These are phyloP conservation scores for Epinephelus coioides DNA, from an alignment of 2,797 vertebrate genomes.

Conservation along the genomic window DNA sequence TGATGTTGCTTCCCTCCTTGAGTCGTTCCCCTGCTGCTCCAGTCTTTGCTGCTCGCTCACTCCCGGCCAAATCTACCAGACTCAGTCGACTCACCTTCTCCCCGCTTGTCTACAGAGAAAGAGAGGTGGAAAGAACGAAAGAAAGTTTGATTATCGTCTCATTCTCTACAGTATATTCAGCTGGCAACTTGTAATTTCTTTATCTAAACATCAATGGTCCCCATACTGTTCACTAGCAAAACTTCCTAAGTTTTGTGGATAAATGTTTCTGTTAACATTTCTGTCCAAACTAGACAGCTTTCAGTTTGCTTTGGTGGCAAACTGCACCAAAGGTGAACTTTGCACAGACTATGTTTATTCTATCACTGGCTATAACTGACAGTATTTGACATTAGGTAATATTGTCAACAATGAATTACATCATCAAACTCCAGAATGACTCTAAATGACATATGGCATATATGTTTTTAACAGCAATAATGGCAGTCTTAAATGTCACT, in stretches of 20 bases:
- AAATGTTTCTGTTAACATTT: background rate
- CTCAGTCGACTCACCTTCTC: conserved; percentile 98
- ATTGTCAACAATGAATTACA: background rate
- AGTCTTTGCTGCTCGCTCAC: conserved; percentile 96
- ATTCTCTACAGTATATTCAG: background rate
- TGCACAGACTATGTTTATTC: background rate
- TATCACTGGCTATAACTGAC: background rate
- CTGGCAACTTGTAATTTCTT: background rate
- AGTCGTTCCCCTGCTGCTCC: conserved; percentile 96
- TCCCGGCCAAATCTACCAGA: conserved; percentile 96
- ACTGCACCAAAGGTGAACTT: background rate
- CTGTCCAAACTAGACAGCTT: background rate
- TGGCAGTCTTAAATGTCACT: background rate
- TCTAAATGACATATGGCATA: background rate
- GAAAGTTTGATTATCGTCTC: background rate
- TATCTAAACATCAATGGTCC: background rate
- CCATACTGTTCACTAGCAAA: too few relatives aligned
- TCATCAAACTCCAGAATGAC: background rate
- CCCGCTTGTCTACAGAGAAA: conserved; percentile 87
- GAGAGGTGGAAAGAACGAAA: background rate
- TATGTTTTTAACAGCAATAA: background rate
- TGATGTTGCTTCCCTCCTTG: conserved; percentile 93
- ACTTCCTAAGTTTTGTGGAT: background rate
- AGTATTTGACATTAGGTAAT: background rate
- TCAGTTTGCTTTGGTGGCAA: background rate